These are phyloP conservation scores for Orbicella faveolata DNA, from an alignment of 64 coral and sea anemone species.

Conservation along the genomic window DNA sequence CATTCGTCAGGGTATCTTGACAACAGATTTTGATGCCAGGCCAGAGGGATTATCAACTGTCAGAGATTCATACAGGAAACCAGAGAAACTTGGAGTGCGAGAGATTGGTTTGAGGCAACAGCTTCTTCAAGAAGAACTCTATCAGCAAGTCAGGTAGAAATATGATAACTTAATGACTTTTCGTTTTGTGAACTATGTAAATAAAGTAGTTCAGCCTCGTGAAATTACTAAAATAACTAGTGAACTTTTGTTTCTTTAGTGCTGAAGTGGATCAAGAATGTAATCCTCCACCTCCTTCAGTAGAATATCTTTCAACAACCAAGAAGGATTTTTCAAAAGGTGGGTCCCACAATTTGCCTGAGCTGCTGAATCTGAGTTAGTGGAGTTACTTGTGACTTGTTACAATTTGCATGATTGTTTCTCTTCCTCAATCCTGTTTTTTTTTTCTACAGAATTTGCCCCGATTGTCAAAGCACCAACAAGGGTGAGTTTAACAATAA, in stretches of 20 bases:
- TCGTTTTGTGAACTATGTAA: no score
- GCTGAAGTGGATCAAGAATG: slow-evolving; percentile 83
- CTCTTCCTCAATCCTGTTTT: neutral
- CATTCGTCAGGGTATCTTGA: slow-evolving; percentile 78
- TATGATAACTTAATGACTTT: neutral
- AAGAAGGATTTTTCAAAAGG: slow-evolving; percentile 95
- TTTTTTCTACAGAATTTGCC: slow-evolving; percentile 67
- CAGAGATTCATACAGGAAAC: slow-evolving; percentile 86
- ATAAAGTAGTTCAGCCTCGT: no score
- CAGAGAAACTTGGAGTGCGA: slow-evolving; percentile 53
- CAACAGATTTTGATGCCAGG: slow-evolving; percentile 87
- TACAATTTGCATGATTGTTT: neutral
- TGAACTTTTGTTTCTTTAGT: slow-evolving; percentile 36
- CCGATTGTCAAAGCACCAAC: slow-evolving; percentile 83
- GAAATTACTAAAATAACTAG: no score
- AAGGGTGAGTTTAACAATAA: slow-evolving; percentile 48
- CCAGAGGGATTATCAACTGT: slow-evolving; percentile 84
- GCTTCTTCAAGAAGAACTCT: slow-evolving; percentile 66
- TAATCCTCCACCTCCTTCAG: slow-evolving; percentile 76
- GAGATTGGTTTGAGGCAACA: slow-evolving; percentile 69
- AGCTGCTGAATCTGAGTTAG: neutral
- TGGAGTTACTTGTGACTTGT: neutral
- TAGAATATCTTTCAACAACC: slow-evolving; percentile 88
- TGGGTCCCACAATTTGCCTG: neutral
- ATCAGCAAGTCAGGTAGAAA: slow-evolving; percentile 81